Conservation (phyloP, 2,888 invertebrate species). For the Pardosa pseudoannulata region DNA sequence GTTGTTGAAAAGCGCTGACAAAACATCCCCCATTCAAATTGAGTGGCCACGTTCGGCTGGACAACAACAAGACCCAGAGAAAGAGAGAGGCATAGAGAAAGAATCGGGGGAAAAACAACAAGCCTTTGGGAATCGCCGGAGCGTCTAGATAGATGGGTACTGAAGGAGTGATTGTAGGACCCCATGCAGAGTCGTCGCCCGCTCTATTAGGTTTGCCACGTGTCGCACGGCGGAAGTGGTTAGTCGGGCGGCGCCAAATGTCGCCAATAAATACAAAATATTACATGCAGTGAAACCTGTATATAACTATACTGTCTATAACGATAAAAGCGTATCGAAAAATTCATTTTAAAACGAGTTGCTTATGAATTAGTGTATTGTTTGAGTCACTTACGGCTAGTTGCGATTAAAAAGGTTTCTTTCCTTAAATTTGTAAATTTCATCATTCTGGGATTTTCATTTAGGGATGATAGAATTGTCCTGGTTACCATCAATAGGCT, state of each 20-base stretch:
- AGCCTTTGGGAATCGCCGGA: conserved; percentile 37
- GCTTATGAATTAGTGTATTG: too few species aligned
- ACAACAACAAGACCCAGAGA: not conserved
- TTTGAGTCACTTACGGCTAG: too few species aligned
- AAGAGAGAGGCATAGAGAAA: not conserved
- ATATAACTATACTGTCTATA: too few species aligned
- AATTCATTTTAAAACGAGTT: too few species aligned
- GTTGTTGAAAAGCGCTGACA: not conserved
- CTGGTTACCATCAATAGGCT: too few species aligned
- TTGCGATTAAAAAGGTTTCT: too few species aligned
- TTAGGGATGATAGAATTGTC: too few species aligned
- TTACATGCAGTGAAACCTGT: too few species aligned
- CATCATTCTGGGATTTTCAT: too few species aligned
- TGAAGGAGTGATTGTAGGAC: conserved; percentile 40
- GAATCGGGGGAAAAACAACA: conserved; percentile 46
- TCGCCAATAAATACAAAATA: not conserved
- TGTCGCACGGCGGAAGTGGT: not conserved
- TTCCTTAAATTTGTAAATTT: too few species aligned
- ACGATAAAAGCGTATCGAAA: too few species aligned
- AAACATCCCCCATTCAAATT: not conserved
- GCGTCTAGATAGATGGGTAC: conserved; percentile 44
- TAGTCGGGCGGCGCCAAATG: not conserved
- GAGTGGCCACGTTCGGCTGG: not conserved
- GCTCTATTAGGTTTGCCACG: conserved; percentile 55
- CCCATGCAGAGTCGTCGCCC: conserved; percentile 29